These are phyloP conservation scores for Epiblema foenella DNA, from an alignment of 2,888 invertebrate genomes.

Conservation along the genomic window DNA sequence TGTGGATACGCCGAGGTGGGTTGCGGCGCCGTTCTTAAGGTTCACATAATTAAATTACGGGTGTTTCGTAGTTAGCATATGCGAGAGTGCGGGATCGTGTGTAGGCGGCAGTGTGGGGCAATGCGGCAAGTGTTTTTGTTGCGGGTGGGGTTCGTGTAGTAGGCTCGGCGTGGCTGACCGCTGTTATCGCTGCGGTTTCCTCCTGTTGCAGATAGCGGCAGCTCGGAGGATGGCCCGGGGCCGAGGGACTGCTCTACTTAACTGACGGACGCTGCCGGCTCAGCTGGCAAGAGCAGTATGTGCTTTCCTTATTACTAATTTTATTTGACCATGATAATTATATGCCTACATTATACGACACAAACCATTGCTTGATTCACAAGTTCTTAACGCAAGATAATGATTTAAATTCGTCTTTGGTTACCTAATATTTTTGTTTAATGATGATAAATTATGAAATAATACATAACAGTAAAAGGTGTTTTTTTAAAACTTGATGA, in stretches of 20 bases:
- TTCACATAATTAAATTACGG: conserved; percentile 71
- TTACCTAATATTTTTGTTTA: not conserved
- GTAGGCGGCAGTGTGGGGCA: conserved; percentile 34
- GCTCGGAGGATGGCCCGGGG: conserved; percentile 79
- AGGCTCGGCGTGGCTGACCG: conserved; percentile 61
- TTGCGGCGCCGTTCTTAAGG: conserved; percentile 70
- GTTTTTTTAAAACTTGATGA: not conserved
- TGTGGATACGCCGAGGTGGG: conserved; percentile 74
- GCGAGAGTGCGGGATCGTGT: conserved; percentile 41
- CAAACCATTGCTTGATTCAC: conserved; percentile 16
- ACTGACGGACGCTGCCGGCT: conserved; percentile 83
- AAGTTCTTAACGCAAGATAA: conserved; percentile 20
- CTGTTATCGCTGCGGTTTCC: conserved; percentile 81
- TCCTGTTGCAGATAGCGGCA: conserved; percentile 81
- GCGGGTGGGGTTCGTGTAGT: conserved; percentile 50
- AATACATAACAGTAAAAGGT: not conserved
- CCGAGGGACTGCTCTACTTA: conserved; percentile 75
- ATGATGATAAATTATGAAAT: not conserved
- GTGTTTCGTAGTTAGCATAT: conserved; percentile 42
- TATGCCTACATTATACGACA: conserved; percentile 16
- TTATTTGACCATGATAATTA: conserved; percentile 22
- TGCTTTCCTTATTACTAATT: conserved; percentile 49
- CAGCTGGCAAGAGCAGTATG: conserved; percentile 82
- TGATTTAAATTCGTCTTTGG: not conserved
- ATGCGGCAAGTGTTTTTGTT: conserved; percentile 39